Percentiles rank a stretch among this genome's conserved stretches.
These are phyloP conservation scores for Choreutis nemorana DNA, from an alignment of 2,888 invertebrate species.

Conservation along the genomic window DNA sequence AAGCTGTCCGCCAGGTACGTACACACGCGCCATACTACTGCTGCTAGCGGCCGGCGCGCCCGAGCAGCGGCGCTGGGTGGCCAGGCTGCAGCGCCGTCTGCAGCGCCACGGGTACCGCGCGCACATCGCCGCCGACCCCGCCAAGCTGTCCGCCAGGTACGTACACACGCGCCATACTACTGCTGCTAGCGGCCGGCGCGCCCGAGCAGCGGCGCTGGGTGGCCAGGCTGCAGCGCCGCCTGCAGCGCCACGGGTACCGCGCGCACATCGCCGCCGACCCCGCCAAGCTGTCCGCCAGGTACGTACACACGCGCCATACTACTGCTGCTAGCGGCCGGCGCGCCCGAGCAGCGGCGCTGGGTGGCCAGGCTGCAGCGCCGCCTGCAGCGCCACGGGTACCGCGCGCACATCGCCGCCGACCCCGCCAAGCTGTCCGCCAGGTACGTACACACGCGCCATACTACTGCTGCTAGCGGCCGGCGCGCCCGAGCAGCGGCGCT, in stretches of 20 bases:
- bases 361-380: slow-evolving; percentile 89
- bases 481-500: slow-evolving; percentile 88
- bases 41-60: slow-evolving; percentile 85
- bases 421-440: slow-evolving; percentile 40
- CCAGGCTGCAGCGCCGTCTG: slow-evolving; percentile 88
- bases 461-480: slow-evolving; percentile 87
- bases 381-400: slow-evolving; percentile 93
- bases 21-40: slow-evolving; percentile 89
- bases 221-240: slow-evolving; percentile 86
- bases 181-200: slow-evolving; percentile 84
- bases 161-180: slow-evolving; percentile 94
- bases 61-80: slow-evolving; percentile 94
- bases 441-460: too few species aligned
- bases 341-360: slow-evolving; percentile 93
- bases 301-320: slow-evolving; percentile 80
- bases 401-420: slow-evolving; percentile 70
- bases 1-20: slow-evolving; percentile 33
- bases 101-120: slow-evolving; percentile 94
- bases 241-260: slow-evolving; percentile 93
- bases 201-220: slow-evolving; percentile 96
- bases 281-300: slow-evolving; percentile 40
- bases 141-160: slow-evolving; percentile 91
- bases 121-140: slow-evolving; percentile 53
- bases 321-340: slow-evolving; percentile 84
- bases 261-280: slow-evolving; percentile 67